Evolutionary conservation across 2,888 invertebrate species (phyloP).

Genomic region (Drosophila cognata): DNA sequence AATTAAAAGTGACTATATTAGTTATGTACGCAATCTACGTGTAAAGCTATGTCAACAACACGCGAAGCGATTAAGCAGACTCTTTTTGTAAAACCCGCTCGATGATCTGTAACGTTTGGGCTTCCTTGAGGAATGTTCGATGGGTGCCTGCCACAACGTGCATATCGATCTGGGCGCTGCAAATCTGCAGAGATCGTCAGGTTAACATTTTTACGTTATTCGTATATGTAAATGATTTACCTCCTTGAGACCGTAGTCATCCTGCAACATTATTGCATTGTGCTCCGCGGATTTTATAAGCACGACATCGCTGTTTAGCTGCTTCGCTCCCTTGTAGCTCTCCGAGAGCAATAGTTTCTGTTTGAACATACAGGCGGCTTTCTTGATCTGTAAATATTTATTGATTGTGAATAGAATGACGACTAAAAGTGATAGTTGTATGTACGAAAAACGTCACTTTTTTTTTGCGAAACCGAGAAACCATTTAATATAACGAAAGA

Average conservation of each 20-base stretch:
- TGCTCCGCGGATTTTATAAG: constrained; percentile 95
- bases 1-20: constrained; percentile 29
- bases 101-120: constrained; percentile 89
- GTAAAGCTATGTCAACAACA: constrained; percentile 23
- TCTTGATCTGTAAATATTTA: constrained; percentile 85
- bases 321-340: constrained; percentile 89
- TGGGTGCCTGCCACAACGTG: constrained; percentile 93
- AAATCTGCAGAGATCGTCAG: constrained; percentile 87
- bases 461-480: not conserved
- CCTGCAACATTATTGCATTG: constrained; percentile 92
- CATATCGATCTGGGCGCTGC: constrained; percentile 88
- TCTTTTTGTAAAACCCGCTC: constrained; percentile 83
- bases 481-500: not conserved
- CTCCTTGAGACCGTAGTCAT: constrained; percentile 93
- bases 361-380: constrained; percentile 92
- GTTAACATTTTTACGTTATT: not conserved
- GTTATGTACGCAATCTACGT: constrained; percentile 9
- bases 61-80: constrained; percentile 23
- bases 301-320: constrained; percentile 90
- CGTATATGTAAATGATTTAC: constrained; percentile 85
- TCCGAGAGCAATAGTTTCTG: constrained; percentile 92
- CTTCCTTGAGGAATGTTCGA: constrained; percentile 93
- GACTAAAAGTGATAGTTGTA: not conserved
- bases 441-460: not conserved
- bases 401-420: not conserved